Evolutionary conservation across 2,797 vertebrate species (phyloP).

Genomic region (Poeciliopsis gracilis): DNA sequence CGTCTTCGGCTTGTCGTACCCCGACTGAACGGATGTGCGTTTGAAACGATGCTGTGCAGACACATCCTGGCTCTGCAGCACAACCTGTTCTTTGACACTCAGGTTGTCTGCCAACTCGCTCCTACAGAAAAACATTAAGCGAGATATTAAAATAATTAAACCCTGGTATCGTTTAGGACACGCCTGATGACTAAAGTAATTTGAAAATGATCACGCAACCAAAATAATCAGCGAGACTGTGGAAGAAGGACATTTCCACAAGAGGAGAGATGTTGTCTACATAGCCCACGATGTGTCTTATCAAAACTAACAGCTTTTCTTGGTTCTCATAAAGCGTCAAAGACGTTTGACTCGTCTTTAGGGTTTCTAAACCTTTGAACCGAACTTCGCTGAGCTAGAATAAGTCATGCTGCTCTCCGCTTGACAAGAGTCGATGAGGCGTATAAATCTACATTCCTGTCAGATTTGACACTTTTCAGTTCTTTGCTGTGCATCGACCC

Average conservation of each 20-base stretch:
- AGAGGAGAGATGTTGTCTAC: too few species aligned
- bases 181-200: background rate
- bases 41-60: background rate
- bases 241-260: background rate
- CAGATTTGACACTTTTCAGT: background rate
- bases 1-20: slow-evolving; percentile 8
- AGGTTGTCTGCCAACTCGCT: background rate
- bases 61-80: background rate
- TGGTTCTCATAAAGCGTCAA: background rate
- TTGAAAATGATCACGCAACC: too few species aligned
- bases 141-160: slow-evolving; percentile 3
- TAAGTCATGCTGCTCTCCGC: background rate
- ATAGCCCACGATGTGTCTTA: background rate
- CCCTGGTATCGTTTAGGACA: background rate
- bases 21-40: background rate
- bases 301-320: background rate
- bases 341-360: background rate
- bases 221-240: background rate
- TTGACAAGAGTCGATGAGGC: background rate
- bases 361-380: background rate
- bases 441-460: background rate
- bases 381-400: background rate
- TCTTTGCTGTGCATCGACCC: background rate
- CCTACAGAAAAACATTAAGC: background rate
- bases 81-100: background rate